Evolutionary conservation across 2,797 vertebrate species (phyloP), one percentile per base, ranked within the genome.

Genomic region (Sebastolobus alascanus): DNA sequence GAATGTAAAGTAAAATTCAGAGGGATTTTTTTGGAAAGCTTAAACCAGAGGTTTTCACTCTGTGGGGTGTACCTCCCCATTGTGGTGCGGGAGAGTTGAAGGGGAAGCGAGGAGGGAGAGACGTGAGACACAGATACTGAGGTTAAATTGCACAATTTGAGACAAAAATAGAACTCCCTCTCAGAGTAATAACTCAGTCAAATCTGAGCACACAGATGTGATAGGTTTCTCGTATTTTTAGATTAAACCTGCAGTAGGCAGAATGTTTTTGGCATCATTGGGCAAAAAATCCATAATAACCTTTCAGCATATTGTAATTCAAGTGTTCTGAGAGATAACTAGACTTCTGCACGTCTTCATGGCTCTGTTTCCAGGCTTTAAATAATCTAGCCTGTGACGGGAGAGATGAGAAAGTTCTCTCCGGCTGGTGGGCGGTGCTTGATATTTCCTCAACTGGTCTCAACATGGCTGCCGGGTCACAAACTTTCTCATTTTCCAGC

Each of bases 61-160:
- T 59, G 38, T 50, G 70, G n/a, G 52, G 52, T 22, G 52, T n/a
- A 54, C 0, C 1, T 10, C 52, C n/a, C 52, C 52, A 29, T 6
- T 71, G 38, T 50, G 70, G 0, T 22, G n/a, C 20, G 5, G 52
- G 9, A 54, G 52, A 54, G 52, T 11, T 54, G n/a, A 54, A 54
- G 52, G n/a, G 52, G n/a, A 37, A 6, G 35, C 35, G 35, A 27
- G 6, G 13, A 18, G 38, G 16, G 22, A 65, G 61, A 52, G 65
- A 68, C 12, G 11, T n/a, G 46, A 67, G 43, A 52, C 65, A 52
- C 50, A 55, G 50, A 54, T 54, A 54, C 52, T 54, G 52, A 54
- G 4, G n/a, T 54, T 4, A 54, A 54, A 54, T 54, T 54, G 52
- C 52, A n/a, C 52, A 54, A 22, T 22, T 54, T 54, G 52, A 54